Base-by-base conservation (phyloP, 2,888 invertebrate genomes). In the Apodemia mormo region DNA sequence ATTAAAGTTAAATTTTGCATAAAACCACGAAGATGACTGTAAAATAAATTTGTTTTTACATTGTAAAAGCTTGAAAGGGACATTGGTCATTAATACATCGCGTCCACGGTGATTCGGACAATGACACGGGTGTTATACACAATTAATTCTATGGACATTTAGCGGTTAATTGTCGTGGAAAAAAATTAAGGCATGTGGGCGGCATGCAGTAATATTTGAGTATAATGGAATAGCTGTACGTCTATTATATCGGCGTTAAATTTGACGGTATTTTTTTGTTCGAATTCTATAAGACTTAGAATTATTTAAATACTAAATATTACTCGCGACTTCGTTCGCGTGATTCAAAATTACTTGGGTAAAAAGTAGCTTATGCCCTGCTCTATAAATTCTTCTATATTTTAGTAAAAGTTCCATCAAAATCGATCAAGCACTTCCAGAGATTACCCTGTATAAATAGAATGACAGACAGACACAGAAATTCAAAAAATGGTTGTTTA, bases 111-210 rank as follows among this genome's bases (percentile, higher is more conserved):
- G 78, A 84, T 86, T 82, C 72, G 71, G 76, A 76, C 76, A 81
- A 79, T 80, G 82, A 85, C 82, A 82, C 81, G 82, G 85, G 86
- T 86, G 89, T 89, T 88, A 82, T 84, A 84, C 77, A 85, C 86
- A 87, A 91, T 92, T 91, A 91, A 84, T 89, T 89, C 89, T 88
- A 89, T 89, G 88, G 87, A 76, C 79, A 79, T 88, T 80, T 70
- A 81, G 61, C 61, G 61, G 61, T 61, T 86, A 87, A 91, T 90
- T 91, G 90, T 84, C 90, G 90, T 90, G 91, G 90, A 84, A 89
- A 89, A 85, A 83, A 82, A 74, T 65, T 73, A 88, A 81, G 88
- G 86, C 65, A 75, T 75, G 75, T 73, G 75, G 90, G 83, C 85
- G 81, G 77, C 68, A 10, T 67, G 65, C 65, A 64, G 68, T 67